Base-by-base conservation (phyloP, 2,888 invertebrate genomes). In the Dolomedes plantarius region DNA sequence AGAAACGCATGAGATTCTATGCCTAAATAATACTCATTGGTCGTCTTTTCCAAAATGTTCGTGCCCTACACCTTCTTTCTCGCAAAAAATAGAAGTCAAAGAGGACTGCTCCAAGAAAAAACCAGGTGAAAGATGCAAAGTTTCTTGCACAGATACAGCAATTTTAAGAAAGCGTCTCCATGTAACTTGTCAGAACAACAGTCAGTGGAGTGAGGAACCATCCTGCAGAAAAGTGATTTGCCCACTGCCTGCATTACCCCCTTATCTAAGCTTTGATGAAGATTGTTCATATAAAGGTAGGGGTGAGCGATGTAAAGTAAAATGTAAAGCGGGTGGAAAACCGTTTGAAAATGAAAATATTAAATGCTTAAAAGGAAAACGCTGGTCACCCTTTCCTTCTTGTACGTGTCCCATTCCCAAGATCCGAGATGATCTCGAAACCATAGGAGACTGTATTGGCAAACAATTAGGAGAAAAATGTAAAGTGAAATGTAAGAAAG, bases 31-130 rank as follows among this genome's bases (percentile, higher is more conserved):
- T 16, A 13, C 13, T 28, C n/a, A 28, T 9, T 80, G 73, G 80
- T 67, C 67, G 1, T 16, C 27, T 32, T 19, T 75, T 56, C 81
- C 81, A 9, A 56, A 75, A 9, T 81, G 81, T n/a, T 23, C 74
- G 9, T 81, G 75, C 27, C 74, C 75, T 36, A 7, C 39, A 3
- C 74, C 69, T 0, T n/a, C 39, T 29, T 28, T 39, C 36, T 19
- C 19, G 29, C 19, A 71, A 41, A n/a, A 23, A n/a, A 41, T 79
- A 27, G 36, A 31, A 2, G 2, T 65, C 6, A 23, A 31, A 39
- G 29, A 36, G 13, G 28, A 7, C 2, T 71, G 71, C 23, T 41
- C 67, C n/a, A 5, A 7, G n/a, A 67, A 67, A 11, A 67, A 46
- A 11, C 2, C 32, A 27, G 27, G 28, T 7, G 67, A 73, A n/a